Evolutionary conservation across 2,888 invertebrate genomes (phyloP), one percentile per base, ranked within the genome.

Genomic region (Nineta flava): DNA sequence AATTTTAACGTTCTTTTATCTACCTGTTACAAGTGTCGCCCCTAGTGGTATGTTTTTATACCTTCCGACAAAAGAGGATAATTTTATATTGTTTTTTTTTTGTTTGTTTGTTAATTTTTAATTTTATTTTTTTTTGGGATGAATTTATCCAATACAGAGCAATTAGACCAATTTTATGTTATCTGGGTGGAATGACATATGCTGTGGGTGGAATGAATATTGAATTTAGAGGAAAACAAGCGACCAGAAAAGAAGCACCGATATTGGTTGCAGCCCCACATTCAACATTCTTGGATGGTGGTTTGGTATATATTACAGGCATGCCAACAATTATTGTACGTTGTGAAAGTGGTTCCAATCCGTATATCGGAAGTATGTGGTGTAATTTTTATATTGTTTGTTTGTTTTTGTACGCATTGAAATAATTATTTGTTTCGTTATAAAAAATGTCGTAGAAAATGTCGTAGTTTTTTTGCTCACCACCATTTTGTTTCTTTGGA

Each of bases 241-340:
- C 83, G 52, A 72, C 76, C 53, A 71, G 85, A 46, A 66, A 72
- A 51, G 88, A 90, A 64, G 92, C 92, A 6, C 88, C 91, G 13
- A 84, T 93, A 56, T 73, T 92, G 53, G 86, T 87, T 49, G 77
- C 85, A 47, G 90, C 90, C 1, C 92, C 93, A 3, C 93, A 93
- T 67, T 88, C 90, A 51, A 84, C 88, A 6, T 90, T 87, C 72
- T 76, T 91, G 61, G 93, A 93, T 68, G 85, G 86, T 59, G 81
- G 90, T 60, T 81, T 87, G 58, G 82, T 87, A 60, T 85, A 87
- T 65, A 80, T 83, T 56, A 81, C 86, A 51, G 81, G 80, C 63
- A 83, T 87, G 68, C 85, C 87, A 9, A 85, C 86, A 12, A 83
- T 87, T 64, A 87, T 91, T 66, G 86, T 86, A 55, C 75, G 88